A percentile compares a stretch with the other conserved stretches of the same genome.
Conservation (phyloP, 1,140 invertebrate genomes). For the Neocloeon triangulifer region DNA sequence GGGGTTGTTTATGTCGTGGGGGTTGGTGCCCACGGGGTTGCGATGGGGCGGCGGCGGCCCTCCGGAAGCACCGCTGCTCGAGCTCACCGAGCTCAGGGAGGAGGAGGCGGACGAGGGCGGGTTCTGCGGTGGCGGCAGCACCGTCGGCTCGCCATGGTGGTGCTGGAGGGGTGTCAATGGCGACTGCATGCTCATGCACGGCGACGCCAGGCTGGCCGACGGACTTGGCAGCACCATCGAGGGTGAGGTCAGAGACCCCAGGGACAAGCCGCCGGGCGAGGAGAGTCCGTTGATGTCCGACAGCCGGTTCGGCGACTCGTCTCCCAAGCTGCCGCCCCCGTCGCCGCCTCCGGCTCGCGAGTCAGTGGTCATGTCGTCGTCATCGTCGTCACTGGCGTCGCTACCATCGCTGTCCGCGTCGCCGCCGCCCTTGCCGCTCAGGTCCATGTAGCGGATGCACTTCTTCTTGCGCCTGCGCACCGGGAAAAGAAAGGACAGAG, state of each 20-base stretch:
- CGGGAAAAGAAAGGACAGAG: too few relatives aligned
- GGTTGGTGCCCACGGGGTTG: constrained; percentile 70
- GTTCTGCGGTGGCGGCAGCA: constrained; percentile 13
- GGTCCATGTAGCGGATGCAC: constrained; percentile 81
- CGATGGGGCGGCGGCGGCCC: constrained; percentile 26
- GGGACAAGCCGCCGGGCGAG: constrained; percentile 47
- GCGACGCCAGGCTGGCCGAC: constrained; percentile 22
- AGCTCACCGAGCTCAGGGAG: constrained; percentile 10
- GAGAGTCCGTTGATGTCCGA: constrained; percentile 21
- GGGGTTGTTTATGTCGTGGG: constrained; percentile 75
- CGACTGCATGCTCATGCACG: constrained; percentile 24
- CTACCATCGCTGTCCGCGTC: constrained; percentile 33
- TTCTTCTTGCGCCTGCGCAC: constrained; percentile 97
- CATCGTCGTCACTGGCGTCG: constrained; percentile 31
- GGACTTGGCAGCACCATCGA: constrained; percentile 24
- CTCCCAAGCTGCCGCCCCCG: constrained; percentile 8
- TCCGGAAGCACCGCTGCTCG: constrained; percentile 9
- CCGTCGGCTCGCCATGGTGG: constrained; percentile 18
- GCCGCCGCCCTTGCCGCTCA: constrained; percentile 48
- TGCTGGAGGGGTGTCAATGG: constrained; percentile 27
- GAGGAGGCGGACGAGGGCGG: constrained; percentile 9
- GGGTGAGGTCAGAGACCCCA: constrained; percentile 43
- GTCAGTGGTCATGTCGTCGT: constrained; percentile 39
- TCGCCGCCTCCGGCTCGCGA: constrained; percentile 22
- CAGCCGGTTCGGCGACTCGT: too few relatives aligned